phyloP scores from a whole-genome alignment of 92 coral and sea anemone species.

The Epizoanthus stellaris region DNA sequence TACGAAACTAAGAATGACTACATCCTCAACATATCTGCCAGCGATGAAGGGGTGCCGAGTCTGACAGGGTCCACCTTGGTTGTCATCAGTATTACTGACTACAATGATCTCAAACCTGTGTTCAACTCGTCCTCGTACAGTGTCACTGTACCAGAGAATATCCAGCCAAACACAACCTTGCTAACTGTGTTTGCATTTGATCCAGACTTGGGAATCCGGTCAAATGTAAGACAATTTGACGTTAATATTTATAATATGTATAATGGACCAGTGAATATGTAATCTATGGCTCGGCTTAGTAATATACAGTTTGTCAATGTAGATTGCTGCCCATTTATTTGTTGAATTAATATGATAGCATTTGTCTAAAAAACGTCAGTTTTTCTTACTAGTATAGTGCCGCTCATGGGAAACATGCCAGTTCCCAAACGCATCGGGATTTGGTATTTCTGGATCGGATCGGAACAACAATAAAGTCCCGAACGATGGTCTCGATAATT shows the following conservation, averaged over 20 bases:
- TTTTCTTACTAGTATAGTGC: too few relatives aligned
- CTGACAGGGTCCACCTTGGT: conserved; percentile 48
- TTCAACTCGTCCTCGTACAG: conserved; percentile 55
- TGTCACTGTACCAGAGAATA: conserved; percentile 70
- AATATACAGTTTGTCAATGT: neutral
- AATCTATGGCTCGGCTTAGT: neutral
- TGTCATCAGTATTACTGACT: conserved; percentile 54
- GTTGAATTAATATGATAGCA: too few relatives aligned
- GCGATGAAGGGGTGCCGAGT: conserved; percentile 67
- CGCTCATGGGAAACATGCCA: too few relatives aligned
- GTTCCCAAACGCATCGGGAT: too few relatives aligned
- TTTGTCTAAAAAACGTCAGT: too few relatives aligned
- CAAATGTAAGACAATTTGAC: conserved; percentile 42
- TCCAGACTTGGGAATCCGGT: conserved; percentile 45
- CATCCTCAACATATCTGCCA: conserved; percentile 67
- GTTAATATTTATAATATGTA: too few relatives aligned
- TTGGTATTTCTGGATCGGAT: too few relatives aligned
- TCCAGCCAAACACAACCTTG: conserved; percentile 54
- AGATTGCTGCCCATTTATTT: too few relatives aligned
- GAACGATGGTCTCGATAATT: too few relatives aligned
- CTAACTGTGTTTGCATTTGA: conserved; percentile 60
- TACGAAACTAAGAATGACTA: conserved; percentile 65
- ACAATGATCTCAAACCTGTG: conserved; percentile 74
- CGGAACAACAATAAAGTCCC: too few relatives aligned
- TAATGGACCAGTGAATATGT: neutral